Evolutionary conservation across 2,888 invertebrate genomes (phyloP).

Genomic region (Sarcophaga carnaria): DNA sequence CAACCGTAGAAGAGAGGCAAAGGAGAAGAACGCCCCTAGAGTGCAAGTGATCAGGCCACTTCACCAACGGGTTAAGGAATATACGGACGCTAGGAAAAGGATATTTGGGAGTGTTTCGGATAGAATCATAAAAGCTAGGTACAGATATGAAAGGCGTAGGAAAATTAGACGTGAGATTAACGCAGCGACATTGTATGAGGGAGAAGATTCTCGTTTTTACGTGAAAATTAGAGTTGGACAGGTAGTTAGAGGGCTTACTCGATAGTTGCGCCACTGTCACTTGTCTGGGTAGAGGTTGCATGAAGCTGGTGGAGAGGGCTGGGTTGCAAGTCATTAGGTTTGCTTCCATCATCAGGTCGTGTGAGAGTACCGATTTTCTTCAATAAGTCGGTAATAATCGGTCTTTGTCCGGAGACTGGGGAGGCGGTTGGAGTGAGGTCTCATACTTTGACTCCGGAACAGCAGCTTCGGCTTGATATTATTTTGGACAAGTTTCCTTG

Average conservation of each 20-base stretch:
- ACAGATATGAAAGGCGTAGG: neutral
- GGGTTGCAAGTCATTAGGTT: neutral
- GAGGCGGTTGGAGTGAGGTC: neutral
- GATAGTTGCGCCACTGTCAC: conserved; percentile 11
- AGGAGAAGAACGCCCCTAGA: too few species aligned
- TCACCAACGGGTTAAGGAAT: neutral
- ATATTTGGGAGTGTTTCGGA: neutral
- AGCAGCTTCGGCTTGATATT: too few species aligned
- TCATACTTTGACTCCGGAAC: too few species aligned
- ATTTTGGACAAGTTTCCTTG: too few species aligned
- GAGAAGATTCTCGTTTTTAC: neutral
- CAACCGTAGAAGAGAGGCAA: neutral
- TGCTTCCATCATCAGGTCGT: neutral
- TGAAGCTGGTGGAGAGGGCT: neutral
- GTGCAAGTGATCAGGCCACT: neutral
- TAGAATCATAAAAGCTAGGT: neutral
- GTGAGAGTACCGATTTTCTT: neutral
- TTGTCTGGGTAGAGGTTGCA: neutral
- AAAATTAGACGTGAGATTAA: too few species aligned
- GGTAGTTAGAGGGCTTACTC: neutral
- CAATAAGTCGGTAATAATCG: conserved; percentile 2
- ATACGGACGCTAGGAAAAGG: neutral
- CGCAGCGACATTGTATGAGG: neutral
- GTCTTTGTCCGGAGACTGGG: neutral
- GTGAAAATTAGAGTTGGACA: neutral